Evolutionary conservation across 1,140 invertebrate genomes (phyloP).

Genomic region (Neoseiulus cucumeris): DNA sequence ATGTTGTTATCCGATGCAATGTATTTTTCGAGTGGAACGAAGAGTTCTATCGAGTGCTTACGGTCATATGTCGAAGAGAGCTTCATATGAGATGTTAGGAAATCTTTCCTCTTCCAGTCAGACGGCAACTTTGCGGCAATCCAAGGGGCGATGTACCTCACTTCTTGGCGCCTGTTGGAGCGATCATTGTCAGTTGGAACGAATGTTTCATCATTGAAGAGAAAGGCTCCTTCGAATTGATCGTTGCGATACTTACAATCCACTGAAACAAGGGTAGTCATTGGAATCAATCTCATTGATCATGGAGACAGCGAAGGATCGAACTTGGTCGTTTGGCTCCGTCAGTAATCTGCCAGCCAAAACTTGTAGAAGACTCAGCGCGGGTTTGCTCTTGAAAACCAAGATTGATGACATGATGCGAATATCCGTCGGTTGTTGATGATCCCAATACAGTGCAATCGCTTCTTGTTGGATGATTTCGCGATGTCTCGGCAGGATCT

Average conservation of each 20-base stretch:
- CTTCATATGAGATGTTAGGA: neutral
- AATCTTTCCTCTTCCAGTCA: slow-evolving; percentile 2
- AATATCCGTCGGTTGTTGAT: neutral
- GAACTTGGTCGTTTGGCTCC: neutral
- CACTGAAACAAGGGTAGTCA: neutral
- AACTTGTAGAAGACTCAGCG: neutral
- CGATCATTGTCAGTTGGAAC: no score
- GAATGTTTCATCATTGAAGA: neutral
- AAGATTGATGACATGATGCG: neutral
- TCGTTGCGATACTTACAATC: neutral
- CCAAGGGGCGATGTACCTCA: neutral
- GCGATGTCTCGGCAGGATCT: neutral
- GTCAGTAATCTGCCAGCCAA: neutral
- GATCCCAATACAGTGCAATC: neutral
- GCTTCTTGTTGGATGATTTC: neutral
- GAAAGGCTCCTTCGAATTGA: neutral
- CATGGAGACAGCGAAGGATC: neutral
- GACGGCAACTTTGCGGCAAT: neutral
- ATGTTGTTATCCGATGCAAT: neutral
- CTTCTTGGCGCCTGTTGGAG: neutral
- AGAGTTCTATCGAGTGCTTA: neutral
- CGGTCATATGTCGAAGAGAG: neutral
- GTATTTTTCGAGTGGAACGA: neutral
- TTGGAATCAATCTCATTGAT: neutral
- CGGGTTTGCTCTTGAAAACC: neutral